Evolutionary conservation across 2,888 invertebrate genomes (phyloP).

Genomic region (Galeopsomyia nigrocyanea): DNA sequence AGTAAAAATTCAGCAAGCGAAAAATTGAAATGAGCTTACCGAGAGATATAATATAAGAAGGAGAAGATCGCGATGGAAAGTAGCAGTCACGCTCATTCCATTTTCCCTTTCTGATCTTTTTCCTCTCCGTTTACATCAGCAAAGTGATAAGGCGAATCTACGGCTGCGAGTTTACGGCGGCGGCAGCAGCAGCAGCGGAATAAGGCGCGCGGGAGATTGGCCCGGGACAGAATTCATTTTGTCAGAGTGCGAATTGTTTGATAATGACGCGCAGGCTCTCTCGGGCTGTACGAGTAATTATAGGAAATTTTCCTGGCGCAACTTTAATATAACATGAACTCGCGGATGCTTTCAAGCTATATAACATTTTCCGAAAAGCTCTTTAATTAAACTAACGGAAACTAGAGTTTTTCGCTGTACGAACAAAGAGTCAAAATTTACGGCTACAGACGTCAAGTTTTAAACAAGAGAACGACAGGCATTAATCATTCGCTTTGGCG

Average conservation of each 20-base stretch:
- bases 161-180: slow-evolving; percentile 53
- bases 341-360: too few relatives aligned
- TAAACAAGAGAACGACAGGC: too few relatives aligned
- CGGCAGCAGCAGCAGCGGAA: slow-evolving; percentile 34
- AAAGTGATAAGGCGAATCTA: slow-evolving; percentile 53
- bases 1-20: slow-evolving; percentile 14
- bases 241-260: slow-evolving; percentile 40
- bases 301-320: slow-evolving; percentile 21
- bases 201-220: slow-evolving; percentile 26
- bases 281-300: slow-evolving; percentile 37
- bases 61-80: slow-evolving; percentile 42
- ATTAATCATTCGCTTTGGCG: too few relatives aligned
- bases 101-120: slow-evolving; percentile 44
- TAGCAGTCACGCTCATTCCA: slow-evolving; percentile 38
- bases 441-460: too few relatives aligned
- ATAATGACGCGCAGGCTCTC: slow-evolving; percentile 28
- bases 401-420: too few relatives aligned
- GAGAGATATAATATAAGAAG: neutral
- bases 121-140: slow-evolving; percentile 46
- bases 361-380: too few relatives aligned
- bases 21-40: slow-evolving; percentile 34
- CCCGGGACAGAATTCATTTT: slow-evolving; percentile 43
- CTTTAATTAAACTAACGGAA: too few relatives aligned
- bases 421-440: too few relatives aligned
- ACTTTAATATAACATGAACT: neutral